Percentiles rank a stretch among this genome's conserved stretches.
Evolutionary conservation across 2,797 vertebrate genomes (phyloP).

Genomic region (Syngnathus rostellatus): DNA sequence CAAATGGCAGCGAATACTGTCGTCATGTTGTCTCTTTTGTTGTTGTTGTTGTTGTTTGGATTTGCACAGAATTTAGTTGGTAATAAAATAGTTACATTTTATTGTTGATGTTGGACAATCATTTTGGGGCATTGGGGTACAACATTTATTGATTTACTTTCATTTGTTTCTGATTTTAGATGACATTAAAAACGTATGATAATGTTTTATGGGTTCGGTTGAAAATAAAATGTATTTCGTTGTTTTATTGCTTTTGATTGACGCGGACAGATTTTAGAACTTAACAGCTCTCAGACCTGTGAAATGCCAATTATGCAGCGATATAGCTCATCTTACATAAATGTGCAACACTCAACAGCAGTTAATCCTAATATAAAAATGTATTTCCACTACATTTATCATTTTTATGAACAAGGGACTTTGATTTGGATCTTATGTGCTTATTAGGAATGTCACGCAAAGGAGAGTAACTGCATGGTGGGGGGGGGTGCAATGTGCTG

Average conservation of each 20-base stretch:
- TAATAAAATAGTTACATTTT: no score
- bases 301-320: neutral
- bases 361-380: neutral
- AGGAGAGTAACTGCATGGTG: neutral
- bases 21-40: no score
- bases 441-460: neutral
- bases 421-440: neutral
- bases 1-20: neutral
- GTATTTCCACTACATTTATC: neutral
- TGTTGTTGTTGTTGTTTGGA: neutral
- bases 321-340: neutral
- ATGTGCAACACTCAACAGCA: neutral
- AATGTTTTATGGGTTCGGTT: no score
- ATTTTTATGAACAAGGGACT: neutral
- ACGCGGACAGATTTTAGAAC: neutral
- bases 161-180: no score
- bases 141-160: no score
- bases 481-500: constrained; percentile 37
- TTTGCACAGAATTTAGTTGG: no score
- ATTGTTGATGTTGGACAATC: no score
- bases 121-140: no score
- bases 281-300: neutral
- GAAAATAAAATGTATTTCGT: no score
- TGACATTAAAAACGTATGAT: no score
- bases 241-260: neutral